Evolutionary conservation across 2,888 invertebrate genomes (phyloP).

Genomic region (Caenorhabditis virilis): DNA sequence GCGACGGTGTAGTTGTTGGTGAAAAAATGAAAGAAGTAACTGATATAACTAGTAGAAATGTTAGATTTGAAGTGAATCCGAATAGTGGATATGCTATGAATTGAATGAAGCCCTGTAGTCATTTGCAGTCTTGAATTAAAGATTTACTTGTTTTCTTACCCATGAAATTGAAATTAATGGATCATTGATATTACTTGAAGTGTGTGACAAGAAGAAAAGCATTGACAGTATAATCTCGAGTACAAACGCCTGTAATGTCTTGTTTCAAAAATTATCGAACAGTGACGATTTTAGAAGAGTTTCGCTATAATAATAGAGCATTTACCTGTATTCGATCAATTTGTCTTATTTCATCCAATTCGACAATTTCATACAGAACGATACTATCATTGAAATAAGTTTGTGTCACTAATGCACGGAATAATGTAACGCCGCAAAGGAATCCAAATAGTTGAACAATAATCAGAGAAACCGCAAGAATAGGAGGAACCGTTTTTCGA

Average conservation of each 20-base stretch:
- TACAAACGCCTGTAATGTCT: conserved; percentile 27
- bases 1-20: conserved; percentile 20
- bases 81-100: conserved; percentile 22
- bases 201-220: conserved; percentile 10
- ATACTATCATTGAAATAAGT: conserved; percentile 31
- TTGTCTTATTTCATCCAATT: conserved; percentile 10
- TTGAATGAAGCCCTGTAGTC: conserved; percentile 32
- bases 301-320: not conserved
- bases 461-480: conserved; percentile 10
- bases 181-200: conserved; percentile 4
- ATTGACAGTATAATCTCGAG: conserved; percentile 14
- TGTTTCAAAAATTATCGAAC: too few relatives aligned
- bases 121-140: not conserved
- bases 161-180: conserved; percentile 14
- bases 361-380: conserved; percentile 26
- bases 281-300: not conserved
- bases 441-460: conserved; percentile 30
- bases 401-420: conserved; percentile 20
- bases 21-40: conserved; percentile 20
- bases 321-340: conserved; percentile 30
- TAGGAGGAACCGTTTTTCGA: conserved; percentile 12
- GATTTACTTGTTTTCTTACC: conserved; percentile 4
- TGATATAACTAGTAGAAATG: conserved; percentile 15
- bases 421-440: conserved; percentile 21
- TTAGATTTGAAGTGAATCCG: conserved; percentile 29